Percentiles rank a stretch among this genome's conserved stretches.
phyloP scores from a whole-genome alignment of 2,888 invertebrate species.

The Epinotia nisella region DNA sequence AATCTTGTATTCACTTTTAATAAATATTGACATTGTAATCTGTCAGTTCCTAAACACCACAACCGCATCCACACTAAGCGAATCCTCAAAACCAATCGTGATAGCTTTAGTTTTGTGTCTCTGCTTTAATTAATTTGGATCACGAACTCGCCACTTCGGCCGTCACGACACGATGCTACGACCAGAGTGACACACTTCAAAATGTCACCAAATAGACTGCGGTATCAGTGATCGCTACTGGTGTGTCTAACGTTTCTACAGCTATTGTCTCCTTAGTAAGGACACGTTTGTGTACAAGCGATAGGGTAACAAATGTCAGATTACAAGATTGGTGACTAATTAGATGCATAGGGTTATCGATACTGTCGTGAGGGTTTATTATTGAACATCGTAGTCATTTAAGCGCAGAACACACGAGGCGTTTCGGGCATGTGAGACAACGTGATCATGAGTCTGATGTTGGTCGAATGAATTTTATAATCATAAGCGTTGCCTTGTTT shows the following conservation, averaged over 20 bases:
- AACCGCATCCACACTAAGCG: conserved; percentile 67
- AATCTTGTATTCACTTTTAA: too few species aligned
- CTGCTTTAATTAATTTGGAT: conserved; percentile 84
- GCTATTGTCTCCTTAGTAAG: conserved; percentile 57
- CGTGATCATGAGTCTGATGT: too few species aligned
- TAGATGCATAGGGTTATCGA: neutral
- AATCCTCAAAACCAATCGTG: conserved; percentile 73
- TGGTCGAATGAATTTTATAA: too few species aligned
- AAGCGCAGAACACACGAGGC: too few species aligned
- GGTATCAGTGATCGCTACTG: conserved; percentile 71
- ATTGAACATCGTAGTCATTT: neutral
- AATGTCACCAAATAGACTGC: conserved; percentile 79
- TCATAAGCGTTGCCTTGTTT: too few species aligned
- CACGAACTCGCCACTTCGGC: conserved; percentile 83
- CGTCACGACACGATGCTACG: conserved; percentile 78
- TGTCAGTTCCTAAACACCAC: neutral
- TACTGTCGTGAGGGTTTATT: neutral
- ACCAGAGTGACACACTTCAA: conserved; percentile 82
- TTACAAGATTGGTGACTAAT: neutral
- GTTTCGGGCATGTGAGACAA: too few species aligned
- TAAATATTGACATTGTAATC: too few species aligned
- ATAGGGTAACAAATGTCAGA: neutral
- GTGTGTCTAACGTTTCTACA: conserved; percentile 49
- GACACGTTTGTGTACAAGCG: conserved; percentile 46
- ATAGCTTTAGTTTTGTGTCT: conserved; percentile 81